Base-by-base conservation (phyloP, 1,140 invertebrate genomes). In the Colletes latitarsis region DNA sequence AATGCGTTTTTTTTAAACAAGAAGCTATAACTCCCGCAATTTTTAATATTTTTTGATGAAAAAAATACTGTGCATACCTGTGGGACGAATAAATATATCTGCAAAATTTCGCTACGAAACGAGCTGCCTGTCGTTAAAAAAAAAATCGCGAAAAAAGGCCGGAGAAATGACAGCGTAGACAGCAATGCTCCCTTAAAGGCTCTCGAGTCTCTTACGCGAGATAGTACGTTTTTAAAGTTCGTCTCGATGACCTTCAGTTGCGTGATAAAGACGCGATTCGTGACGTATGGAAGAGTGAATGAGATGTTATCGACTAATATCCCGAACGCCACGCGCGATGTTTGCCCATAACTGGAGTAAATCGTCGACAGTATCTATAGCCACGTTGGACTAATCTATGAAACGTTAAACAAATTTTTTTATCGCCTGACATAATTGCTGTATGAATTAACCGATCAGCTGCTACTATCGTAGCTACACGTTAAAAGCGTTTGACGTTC, bases 241-340 rank as follows among this genome's bases (percentile, higher is more conserved):
- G 17, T 6, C 46, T 14, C 6, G n/a, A 1, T 41, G 62, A 66
- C 62, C 30, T 39, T 64, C 30, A 43, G 30, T 43, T 17, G 2
- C 5, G 55, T 52, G 73, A 67, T 67, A 75, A 75, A 67, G 12
- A 14, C 8, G n/a, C 6, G 17, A 53, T 64, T 17, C 17, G 39
- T 55, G 41, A 43, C 30, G 49, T 6, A 17, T 4, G 8, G 4
- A 9, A 6, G 49, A 64, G 46, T 75, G 60, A 55, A 75, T 75
- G 39, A 49, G 49, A 43, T 8, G 19, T 49, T 73, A 63, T 30
- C 17, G 46, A 73, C 6, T 19, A 10, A 19, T 15, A n/a, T 12
- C 43, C 4, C 64, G 64, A 49, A 46, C 5, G n/a, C 15, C n/a
- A 5, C n/a, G 4, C 17, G 43, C 8, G n/a, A n/a, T 9, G 62